Conservation (phyloP, 2,888 invertebrate species). For the Drosophila tanythrix region DNA sequence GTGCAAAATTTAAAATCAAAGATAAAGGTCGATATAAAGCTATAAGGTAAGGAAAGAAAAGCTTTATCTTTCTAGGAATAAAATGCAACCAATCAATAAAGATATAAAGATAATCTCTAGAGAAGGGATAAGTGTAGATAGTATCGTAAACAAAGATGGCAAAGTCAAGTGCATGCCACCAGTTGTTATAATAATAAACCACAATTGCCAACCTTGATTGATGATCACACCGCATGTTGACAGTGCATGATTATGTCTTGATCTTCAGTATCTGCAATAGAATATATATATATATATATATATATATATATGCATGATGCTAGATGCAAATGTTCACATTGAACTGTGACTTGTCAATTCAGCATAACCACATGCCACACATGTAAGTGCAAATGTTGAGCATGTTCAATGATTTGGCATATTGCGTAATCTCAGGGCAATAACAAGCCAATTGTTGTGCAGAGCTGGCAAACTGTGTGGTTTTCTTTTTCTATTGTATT, state of each 20-base stretch:
- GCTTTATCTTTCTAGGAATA: neutral
- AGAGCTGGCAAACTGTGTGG: neutral
- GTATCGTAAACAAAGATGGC: neutral
- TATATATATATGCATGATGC: no score
- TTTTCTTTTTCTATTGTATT: slow-evolving; percentile 25
- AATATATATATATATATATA: neutral
- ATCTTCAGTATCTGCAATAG: neutral
- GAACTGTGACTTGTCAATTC: slow-evolving; percentile 38
- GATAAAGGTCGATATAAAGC: neutral
- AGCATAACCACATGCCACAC: neutral
- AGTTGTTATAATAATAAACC: neutral
- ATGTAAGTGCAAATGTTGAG: slow-evolving; percentile 26
- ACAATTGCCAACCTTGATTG: slow-evolving; percentile 2
- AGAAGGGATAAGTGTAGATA: neutral
- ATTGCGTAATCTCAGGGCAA: slow-evolving; percentile 15
- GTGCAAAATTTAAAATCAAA: no score
- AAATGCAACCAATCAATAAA: neutral
- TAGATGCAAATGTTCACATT: slow-evolving; percentile 27
- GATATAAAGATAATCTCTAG: neutral
- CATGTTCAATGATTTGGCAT: slow-evolving; percentile 28
- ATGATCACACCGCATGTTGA: slow-evolving; percentile 1
- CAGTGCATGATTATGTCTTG: neutral
- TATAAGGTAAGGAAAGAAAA: neutral
- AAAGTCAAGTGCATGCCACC: neutral
- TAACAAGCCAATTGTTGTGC: slow-evolving; percentile 23